Evolutionary conservation across 1,140 invertebrate genomes (phyloP), one percentile per base, ranked within the genome.

Genomic region (Lucilia cuprina): DNA sequence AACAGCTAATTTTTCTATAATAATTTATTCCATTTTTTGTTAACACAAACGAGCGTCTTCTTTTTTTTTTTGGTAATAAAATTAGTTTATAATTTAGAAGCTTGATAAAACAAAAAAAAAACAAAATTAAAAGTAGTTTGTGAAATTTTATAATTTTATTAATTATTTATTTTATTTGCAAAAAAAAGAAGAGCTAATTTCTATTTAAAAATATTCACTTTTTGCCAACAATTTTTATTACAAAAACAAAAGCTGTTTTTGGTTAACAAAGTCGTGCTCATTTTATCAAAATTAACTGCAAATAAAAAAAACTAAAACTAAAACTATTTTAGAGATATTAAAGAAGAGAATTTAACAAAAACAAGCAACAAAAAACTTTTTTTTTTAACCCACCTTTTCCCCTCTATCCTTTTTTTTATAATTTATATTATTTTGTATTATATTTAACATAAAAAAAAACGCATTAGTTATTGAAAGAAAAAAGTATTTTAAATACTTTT

Each of bases 271-370:
- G 74, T 77, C 77, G 77, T 80, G 77, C 77, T 80, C 77, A 80
- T 80, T 80, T 80, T 80, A 80, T 41, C 30, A 25, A 49, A n/a
- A 49, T 78, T 41, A 78, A 47, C 5, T 30, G 25, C 1, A 47
- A 47, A 78, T 8, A 47, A 17, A 47, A 49, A 80, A 47, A 47
- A 78, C 1, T 19, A 17, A 47, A 49, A 80, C 8, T 35, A 49
- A 35, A 9, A 49, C 10, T 78, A 78, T 78, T 80, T 30, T 80
- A 80, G 77, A 80, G 77, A 80, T 80, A 80, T 50, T 80, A 80
- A 80, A 80, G 77, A 80, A 80, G 77, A 80, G 77, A 80, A 80
- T 80, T 80, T 80, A 80, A 80, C 41, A 80, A 80, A 80, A 80
- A 80, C 77, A 80, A 80, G 77, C 77, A 80, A 80, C 77, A 80